Evolutionary conservation across 2,888 invertebrate genomes (phyloP), one percentile per base, ranked within the genome.

Genomic region (Clostera curtula): DNA sequence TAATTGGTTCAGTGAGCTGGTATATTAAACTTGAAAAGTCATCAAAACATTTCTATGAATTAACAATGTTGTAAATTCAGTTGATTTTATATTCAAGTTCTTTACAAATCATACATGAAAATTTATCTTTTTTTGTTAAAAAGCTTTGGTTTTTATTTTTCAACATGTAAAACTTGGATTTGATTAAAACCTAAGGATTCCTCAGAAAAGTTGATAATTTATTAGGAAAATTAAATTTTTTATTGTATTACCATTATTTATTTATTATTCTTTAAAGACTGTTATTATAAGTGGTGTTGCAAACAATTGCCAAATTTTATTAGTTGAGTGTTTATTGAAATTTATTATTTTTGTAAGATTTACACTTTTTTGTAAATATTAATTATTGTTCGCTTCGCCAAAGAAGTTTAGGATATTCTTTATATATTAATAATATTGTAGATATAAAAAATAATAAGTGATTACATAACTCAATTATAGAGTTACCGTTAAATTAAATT

Each of bases 351-450:
- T 37, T 41, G 36, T 36, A 43, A 31, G 30, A 5, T 23, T 29
- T 41, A 39, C 45, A 39, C 49, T 34, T 30, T 38, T 40, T 42
- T 73, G 76, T 76, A 75, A 65, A 74, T 74, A 76, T 49, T 42
- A 40, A 40, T 34, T n/a, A n/a, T n/a, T n/a, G n/a, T n/a, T 46
- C 46, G 58, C 63, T 74, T 72, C 61, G 73, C 76, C 76, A 76
- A 76, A 76, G 73, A 67, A 51, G 46, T 38, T 44, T 66, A 69
- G 56, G 56, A 45, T 66, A 64, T 49, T 60, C 47, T 40, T 65
- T 64, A 62, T 62, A 63, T 49, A 53, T 47, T 51, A 40, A 40
- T 38, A 46, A 39, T 44, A 43, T 39, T 50, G 31, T 49, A 44
- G 39, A 43, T 48, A 44, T 22, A 21, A 21, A 8, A 12, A 7